Conservation (phyloP, 2,113 vertebrate species). For the Dunckerocampus dactyliophorus region DNA sequence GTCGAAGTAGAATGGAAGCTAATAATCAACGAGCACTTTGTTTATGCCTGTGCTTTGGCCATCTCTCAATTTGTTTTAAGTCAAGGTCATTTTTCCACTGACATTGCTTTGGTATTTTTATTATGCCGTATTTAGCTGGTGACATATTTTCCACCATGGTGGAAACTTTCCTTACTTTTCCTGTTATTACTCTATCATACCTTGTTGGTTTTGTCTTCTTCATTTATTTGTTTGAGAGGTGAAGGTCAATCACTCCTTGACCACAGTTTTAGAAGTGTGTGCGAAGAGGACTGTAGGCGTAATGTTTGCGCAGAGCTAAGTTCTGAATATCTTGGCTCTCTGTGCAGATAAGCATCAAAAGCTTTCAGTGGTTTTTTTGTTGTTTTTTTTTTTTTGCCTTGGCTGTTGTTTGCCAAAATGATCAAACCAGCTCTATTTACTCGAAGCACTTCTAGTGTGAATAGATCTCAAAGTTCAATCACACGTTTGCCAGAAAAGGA, state of each 20-base stretch:
- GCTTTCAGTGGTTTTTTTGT: conserved; percentile 11
- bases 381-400: not conserved
- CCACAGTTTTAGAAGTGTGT: conserved; percentile 7
- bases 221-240: not conserved
- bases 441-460: not conserved
- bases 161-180: conserved; percentile 19
- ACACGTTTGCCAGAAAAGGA: not conserved
- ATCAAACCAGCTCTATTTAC: not conserved
- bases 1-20: conserved; percentile 1
- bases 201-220: conserved; percentile 6
- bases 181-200: conserved; percentile 4
- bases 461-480: not conserved
- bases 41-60: conserved; percentile 2
- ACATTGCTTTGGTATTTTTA: conserved; percentile 21
- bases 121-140: not conserved
- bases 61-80: conserved; percentile 19
- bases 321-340: conserved; percentile 12
- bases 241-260: conserved; percentile 46
- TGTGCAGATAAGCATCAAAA: conserved; percentile 44
- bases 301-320: conserved; percentile 23
- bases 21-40: conserved; percentile 6
- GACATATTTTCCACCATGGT: not conserved
- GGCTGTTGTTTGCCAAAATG: conserved; percentile 7
- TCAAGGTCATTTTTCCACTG: conserved; percentile 26
- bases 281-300: conserved; percentile 29